Conservation (phyloP, 1,140 invertebrate genomes). For the Euwallacea fornicatus region DNA sequence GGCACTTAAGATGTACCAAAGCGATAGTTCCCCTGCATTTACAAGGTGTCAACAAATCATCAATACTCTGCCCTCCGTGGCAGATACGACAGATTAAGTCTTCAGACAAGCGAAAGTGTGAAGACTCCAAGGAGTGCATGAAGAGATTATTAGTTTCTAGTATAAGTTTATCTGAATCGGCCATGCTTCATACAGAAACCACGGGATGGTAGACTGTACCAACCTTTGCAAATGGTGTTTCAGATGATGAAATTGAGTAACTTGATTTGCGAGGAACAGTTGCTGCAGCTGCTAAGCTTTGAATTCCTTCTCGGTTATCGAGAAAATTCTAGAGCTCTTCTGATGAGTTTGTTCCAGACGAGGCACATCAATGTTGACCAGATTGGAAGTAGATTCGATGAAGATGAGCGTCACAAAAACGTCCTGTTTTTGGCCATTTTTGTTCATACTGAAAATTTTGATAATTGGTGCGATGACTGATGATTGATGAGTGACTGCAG, state of each 20-base stretch:
- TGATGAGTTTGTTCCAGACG: constrained; percentile 43
- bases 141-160: constrained; percentile 43
- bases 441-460: constrained; percentile 34
- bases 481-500: constrained; percentile 8
- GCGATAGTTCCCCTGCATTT: constrained; percentile 63
- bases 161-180: constrained; percentile 43
- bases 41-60: constrained; percentile 50
- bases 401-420: constrained; percentile 47
- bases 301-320: constrained; percentile 36
- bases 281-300: constrained; percentile 12
- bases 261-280: constrained; percentile 38
- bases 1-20: constrained; percentile 66
- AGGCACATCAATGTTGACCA: constrained; percentile 44
- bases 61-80: constrained; percentile 50
- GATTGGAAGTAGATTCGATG: constrained; percentile 47
- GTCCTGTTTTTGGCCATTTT: constrained; percentile 45
- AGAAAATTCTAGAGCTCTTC: constrained; percentile 36
- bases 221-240: constrained; percentile 14
- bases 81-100: constrained; percentile 51
- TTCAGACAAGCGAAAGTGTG: constrained; percentile 26
- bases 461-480: constrained; percentile 13
- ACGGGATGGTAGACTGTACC: constrained; percentile 38
- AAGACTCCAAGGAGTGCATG: constrained; percentile 42
- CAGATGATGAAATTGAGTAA: not conserved
- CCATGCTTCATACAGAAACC: constrained; percentile 43